Base-by-base conservation (phyloP, 2,888 invertebrate genomes). In the Anaspis maculata region DNA sequence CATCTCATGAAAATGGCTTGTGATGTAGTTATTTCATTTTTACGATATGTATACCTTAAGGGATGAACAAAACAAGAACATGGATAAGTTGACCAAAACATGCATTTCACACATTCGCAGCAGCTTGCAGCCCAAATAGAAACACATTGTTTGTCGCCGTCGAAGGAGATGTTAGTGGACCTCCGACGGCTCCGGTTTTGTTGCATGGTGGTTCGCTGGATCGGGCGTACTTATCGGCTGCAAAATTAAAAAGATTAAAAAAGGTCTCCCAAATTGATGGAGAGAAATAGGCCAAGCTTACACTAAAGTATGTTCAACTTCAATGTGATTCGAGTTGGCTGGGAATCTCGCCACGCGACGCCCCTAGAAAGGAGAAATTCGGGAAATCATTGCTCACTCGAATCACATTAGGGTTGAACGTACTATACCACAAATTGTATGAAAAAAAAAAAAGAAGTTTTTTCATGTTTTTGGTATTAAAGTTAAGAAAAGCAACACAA, bases 211-310 rank as follows among this genome's bases (percentile, higher is more conserved):
- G 70, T 83, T 85, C 65, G 82, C 81, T 69, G 83, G 81, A 70
- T 85, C 85, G 64, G 83, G 78, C 62, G 83, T 80, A 74, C 79
- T 84, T 71, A 83, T 77, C 61, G 85, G 84, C 81, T 83, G 74
- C 24, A 71, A 72, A 24, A 32, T 12, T 47, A 42, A 59, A 49
- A 46, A 36, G 7, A 34, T 15, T 11, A 25, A 7, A 15, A 30
- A 15, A 16, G 12, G 6, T 21, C 11, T 3, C 25, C 25, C 25
- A 24, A 24, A 24, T 10, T 5, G 15, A 27, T 10, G 6, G 24
- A 24, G 6, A 24, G 6, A 25, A 25, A 25, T 5, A 25, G n/a
- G n/a, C n/a, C n/a, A n/a, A n/a, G n/a, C n/a, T n/a, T n/a, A n/a
- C n/a, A 25, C 4, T 10, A 10, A 25, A 7, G 12, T 6, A 25